Evolutionary conservation across 2,888 invertebrate genomes (phyloP), one percentile per base, ranked within the genome.

Genomic region (Cacoxenus indagator): DNA sequence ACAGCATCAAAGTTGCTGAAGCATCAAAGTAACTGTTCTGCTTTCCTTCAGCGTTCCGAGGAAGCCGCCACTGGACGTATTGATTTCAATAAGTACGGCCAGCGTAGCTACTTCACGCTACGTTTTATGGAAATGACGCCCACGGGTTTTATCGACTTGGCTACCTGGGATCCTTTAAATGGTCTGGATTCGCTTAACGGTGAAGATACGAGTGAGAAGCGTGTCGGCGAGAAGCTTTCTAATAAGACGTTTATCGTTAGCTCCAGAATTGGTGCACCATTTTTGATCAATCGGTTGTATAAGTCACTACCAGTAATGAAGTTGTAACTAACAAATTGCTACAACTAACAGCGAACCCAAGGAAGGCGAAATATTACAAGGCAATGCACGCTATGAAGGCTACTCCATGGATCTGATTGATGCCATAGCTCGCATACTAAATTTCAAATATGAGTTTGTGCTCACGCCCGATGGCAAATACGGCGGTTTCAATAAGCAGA

Each of bases 371-470:
- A 84, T 89, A 1, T 82, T 91, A 17, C 90, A 89, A 46, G 96
- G 94, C 0, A 96, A 96, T 84, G 93, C 92, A 76, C 90, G 93
- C 45, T 96, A 92, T 85, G 95, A 96, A 86, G 97, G 97, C 0
- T 99, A 96, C 86, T 94, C 96, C 4, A 92, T 97, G 84, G 98
- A 99, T 88, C 89, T 99, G 26, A 94, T 99, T 77, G 91, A 94
- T 72, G 93, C 92, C 82, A 93, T 99, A 76, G 91, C 97, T 14
- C 90, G 91, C 74, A 87, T 91, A 17, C 84, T 93, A 64, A 90
- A 91, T 70, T 92, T 95, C 76, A 92, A 92, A 76, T 95, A 92
- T 82, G 90, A 90, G 76, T 91, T 95, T 75, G 91, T 92, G 75
- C 88, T 95, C 65, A 92, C 93, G 0, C 92, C 92, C 0, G 95